These are phyloP conservation scores for Zootoca vivipara DNA, from an alignment of 2,113 vertebrate genomes.

Conservation along the genomic window DNA sequence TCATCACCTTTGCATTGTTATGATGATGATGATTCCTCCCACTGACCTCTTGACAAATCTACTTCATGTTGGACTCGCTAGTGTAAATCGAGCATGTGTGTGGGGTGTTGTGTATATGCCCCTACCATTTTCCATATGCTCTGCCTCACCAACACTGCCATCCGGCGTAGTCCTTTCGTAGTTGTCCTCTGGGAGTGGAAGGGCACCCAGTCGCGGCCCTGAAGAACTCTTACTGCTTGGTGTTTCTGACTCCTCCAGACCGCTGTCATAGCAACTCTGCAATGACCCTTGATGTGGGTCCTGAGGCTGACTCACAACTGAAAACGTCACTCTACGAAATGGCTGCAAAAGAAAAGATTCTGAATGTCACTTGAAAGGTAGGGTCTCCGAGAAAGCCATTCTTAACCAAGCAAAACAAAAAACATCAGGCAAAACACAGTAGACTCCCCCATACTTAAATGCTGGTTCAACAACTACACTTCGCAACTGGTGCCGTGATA, in stretches of 20 bases:
- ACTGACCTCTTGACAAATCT: constrained; percentile 71
- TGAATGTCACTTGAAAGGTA: constrained; percentile 89
- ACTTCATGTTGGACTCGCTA: constrained; percentile 72
- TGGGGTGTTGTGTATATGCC: constrained; percentile 94
- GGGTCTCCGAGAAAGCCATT: constrained; percentile 74
- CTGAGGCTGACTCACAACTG: constrained; percentile 99
- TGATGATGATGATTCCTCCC: constrained; percentile 40
- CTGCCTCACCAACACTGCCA: constrained; percentile 99
- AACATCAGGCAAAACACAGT: constrained; percentile 39
- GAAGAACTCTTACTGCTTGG: constrained; percentile 99
- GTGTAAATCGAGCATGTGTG: constrained; percentile 72
- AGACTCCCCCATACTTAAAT: not conserved
- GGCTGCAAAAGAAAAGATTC: constrained; percentile 99
- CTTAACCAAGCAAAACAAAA: constrained; percentile 70
- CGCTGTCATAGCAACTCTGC: constrained; percentile 99
- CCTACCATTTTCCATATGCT: constrained; percentile 99
- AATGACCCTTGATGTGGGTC: constrained; percentile 99
- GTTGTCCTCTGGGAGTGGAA: constrained; percentile 99
- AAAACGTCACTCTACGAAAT: constrained; percentile 99
- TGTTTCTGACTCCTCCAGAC: constrained; percentile 99
- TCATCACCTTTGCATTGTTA: constrained; percentile 30
- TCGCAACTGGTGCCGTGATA: not conserved
- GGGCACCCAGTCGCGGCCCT: constrained; percentile 97
- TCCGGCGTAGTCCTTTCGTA: constrained; percentile 99
- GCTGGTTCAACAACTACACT: not conserved